These are phyloP conservation scores for Ichneumoninae sp. DNA, from an alignment of 2,888 invertebrate species.

Conservation along the genomic window DNA sequence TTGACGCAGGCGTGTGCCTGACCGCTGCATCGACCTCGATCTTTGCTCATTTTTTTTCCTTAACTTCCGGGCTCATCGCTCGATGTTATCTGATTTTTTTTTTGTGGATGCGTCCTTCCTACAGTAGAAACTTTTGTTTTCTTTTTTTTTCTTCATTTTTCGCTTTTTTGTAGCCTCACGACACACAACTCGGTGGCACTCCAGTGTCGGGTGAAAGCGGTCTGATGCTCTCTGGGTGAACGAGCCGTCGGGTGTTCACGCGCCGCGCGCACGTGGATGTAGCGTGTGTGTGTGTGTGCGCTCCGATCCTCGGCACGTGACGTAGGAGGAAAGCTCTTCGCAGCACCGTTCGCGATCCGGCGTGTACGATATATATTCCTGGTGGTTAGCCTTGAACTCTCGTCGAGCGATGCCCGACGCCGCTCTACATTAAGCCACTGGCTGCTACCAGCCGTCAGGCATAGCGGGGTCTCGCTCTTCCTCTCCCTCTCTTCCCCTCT, in stretches of 20 bases:
- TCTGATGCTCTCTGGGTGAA: constrained; percentile 43
- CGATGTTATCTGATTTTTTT: background rate
- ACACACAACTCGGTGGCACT: constrained; percentile 15
- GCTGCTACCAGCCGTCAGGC: constrained; percentile 61
- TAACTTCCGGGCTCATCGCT: background rate
- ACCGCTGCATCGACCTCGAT: too few species aligned
- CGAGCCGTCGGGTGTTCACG: constrained; percentile 43
- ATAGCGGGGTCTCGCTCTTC: constrained; percentile 62
- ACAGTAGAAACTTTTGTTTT: background rate
- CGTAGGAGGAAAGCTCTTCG: constrained; percentile 61
- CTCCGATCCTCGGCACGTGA: constrained; percentile 50
- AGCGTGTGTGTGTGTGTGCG: constrained; percentile 13
- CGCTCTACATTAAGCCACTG: constrained; percentile 69
- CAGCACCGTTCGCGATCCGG: constrained; percentile 50
- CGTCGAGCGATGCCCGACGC: constrained; percentile 75
- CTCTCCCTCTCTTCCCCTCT: constrained; percentile 62
- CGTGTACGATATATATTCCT: constrained; percentile 50
- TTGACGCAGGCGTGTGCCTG: too few species aligned
- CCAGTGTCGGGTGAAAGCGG: background rate
- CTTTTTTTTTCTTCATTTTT: background rate
- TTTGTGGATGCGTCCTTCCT: background rate
- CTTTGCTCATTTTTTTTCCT: background rate
- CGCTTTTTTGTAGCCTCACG: constrained; percentile 1
- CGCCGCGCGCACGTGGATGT: constrained; percentile 55
- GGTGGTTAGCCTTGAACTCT: constrained; percentile 82